These are phyloP conservation scores for Lagopus muta DNA, from an alignment of 2,113 vertebrate genomes.

Conservation along the genomic window DNA sequence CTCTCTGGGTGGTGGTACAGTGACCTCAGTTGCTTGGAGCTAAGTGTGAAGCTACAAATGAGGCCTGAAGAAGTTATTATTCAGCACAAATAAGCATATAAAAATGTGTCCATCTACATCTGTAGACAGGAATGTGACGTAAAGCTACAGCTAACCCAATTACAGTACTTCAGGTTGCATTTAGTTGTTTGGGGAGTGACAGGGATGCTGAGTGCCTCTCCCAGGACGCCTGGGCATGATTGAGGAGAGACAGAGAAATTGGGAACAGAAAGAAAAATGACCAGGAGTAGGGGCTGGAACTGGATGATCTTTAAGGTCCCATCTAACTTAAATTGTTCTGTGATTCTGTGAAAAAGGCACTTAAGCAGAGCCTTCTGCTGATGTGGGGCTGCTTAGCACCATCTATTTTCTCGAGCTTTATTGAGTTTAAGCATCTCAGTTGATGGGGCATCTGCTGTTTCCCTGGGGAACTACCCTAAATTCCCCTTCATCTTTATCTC, in stretches of 20 bases:
- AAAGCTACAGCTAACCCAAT: neutral
- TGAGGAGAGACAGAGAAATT: neutral
- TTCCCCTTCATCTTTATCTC: constrained; percentile 63
- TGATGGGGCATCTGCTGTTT: constrained; percentile 36
- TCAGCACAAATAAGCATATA: neutral
- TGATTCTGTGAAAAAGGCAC: neutral
- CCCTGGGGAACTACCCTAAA: constrained; percentile 49
- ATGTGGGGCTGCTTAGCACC: neutral
- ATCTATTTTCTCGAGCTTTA: neutral
- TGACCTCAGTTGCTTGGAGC: neutral
- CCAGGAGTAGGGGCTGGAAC: neutral
- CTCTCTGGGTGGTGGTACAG: neutral
- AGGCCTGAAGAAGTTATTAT: neutral
- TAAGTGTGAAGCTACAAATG: neutral
- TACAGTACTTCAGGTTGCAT: neutral
- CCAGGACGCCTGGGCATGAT: rapidly evolving
- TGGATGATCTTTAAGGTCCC: neutral
- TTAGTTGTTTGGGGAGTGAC: neutral
- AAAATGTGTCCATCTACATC: neutral
- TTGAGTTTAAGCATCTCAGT: neutral
- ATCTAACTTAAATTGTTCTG: neutral
- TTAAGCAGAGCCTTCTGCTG: neutral
- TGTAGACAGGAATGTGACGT: neutral
- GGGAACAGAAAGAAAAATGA: neutral
- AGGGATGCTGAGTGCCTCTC: rapidly evolving